Evolutionary conservation across 1,140 invertebrate species (phyloP), one percentile per base, ranked within the genome.

Genomic region (Heliconius hewitsoni): DNA sequence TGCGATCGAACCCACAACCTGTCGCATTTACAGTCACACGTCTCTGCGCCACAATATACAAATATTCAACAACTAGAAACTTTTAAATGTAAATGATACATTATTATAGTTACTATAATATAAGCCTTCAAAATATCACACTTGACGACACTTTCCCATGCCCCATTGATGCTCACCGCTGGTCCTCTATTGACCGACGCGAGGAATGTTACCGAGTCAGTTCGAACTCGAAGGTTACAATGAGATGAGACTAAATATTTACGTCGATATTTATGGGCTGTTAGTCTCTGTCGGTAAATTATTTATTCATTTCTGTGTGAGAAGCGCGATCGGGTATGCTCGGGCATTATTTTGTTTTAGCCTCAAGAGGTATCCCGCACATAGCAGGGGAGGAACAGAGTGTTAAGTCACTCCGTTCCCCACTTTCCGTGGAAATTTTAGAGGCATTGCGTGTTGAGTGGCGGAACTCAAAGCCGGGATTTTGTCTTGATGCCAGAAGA

Each of bases 121-220:
- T 66, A 16, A 66, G 5, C 60, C 3, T 11, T 6, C 79, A 78
- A 83, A 83, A 81, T 83, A 83, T 83, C 79, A 80, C 79, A 81
- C 76, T 71, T 70, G 71, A 57, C 78, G 79, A 83, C 77, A 73
- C 71, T 83, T 83, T 83, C 82, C 73, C 76, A 83, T 50, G 74
- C 71, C 66, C 30, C 73, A 81, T 83, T 78, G 79, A 81, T 83
- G 74, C 57, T 66, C 60, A 42, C 71, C 71, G 71, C 34, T 78
- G 39, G 75, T 79, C 79, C 77, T 76, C 71, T 83, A 76, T 83
- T 83, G 82, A 83, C 82, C 73, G 77, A 78, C 52, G 30, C 57
- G 71, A 76, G 82, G 82, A 83, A 83, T 83, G 82, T 78, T 76
- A 72, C 79, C 57, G 34, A 80, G 79, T 78, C 76, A 76, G 79